Evolutionary conservation across 92 coral and sea anemone species (phyloP), one percentile per base, ranked within the genome.

Genomic region (Virgularia gustaviana): DNA sequence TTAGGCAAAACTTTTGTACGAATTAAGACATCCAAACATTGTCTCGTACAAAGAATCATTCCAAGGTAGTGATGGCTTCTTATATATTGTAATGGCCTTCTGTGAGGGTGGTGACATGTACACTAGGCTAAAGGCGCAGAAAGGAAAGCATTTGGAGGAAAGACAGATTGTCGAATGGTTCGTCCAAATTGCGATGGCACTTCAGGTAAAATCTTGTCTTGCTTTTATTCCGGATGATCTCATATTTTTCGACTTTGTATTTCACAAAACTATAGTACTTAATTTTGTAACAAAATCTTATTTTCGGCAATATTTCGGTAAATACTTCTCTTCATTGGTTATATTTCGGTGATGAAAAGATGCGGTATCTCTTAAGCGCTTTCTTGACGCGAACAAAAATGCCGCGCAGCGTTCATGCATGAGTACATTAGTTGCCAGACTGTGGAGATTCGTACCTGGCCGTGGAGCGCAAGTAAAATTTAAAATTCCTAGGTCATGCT

Each of bases 181-280:
- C 89, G 98, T 92, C 36, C 98, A 92, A 82, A 92, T 92, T 62
- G 96, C 98, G 28, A 92, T 92, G 98, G 98, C 98, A 22, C 70
- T 92, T 41, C 98, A 92, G 98, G 98, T 92, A 86, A n/a, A n/a
- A n/a, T n/a, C n/a, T n/a, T n/a, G n/a, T n/a, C n/a, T n/a, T n/a
- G n/a, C n/a, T n/a, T 11, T 7, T 1, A 3, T 8, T 34, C 18
- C 15, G 5, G 27, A 3, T 34, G 18, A 19, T 9, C 9, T 33
- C 34, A 25, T 15, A 7, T 41, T 12, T 47, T 8, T 25, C 34
- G 36, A 9, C 22, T 10, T 22, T 59, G 66, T 36, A 20, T 23
- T 59, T 36, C 19, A 30, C 54, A 64, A 43, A 23, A 8, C 37
- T 29, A 59, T 44, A 59, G 36, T 29, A 28, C 13, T 15, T n/a